Percentiles rank a stretch among this genome's conserved stretches.
Conservation (phyloP, 2,797 vertebrate species). For the Chanos chanos region DNA sequence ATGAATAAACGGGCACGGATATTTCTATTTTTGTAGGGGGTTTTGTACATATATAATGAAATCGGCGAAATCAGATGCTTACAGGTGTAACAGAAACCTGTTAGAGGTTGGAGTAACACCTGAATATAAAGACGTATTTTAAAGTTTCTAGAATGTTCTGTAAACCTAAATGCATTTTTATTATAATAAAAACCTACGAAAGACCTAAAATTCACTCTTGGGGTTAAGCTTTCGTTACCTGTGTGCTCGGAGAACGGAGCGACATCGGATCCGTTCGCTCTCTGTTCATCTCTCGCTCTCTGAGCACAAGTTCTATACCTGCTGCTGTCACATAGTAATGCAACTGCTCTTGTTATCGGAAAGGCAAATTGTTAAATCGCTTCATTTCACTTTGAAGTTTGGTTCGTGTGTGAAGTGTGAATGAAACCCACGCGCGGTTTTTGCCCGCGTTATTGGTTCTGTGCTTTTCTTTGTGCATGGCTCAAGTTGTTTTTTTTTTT, state of each 20-base stretch:
- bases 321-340: too few relatives aligned
- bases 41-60: conserved; percentile 32
- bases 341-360: too few relatives aligned
- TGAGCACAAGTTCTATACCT: too few relatives aligned
- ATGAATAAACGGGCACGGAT: conserved; percentile 14
- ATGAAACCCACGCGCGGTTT: too few relatives aligned
- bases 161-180: not conserved
- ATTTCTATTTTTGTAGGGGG: conserved; percentile 45
- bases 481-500: conserved; percentile 5
- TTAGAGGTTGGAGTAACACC: not conserved
- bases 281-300: too few relatives aligned
- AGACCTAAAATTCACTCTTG: too few relatives aligned
- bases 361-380: too few relatives aligned
- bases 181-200: conserved; percentile 9
- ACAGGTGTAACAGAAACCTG: conserved; percentile 13
- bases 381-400: too few relatives aligned
- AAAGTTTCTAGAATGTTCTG: conserved; percentile 4
- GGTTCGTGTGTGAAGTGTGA: too few relatives aligned
- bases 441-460: not conserved
- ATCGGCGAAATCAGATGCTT: conserved; percentile 15
- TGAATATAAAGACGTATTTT: conserved; percentile 10
- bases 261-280: too few relatives aligned
- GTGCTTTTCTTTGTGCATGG: conserved; percentile 14
- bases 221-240: too few relatives aligned
- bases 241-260: too few relatives aligned